Conservation (phyloP, 2,113 vertebrate genomes). For the Campylorhamphus procurvoides region DNA sequence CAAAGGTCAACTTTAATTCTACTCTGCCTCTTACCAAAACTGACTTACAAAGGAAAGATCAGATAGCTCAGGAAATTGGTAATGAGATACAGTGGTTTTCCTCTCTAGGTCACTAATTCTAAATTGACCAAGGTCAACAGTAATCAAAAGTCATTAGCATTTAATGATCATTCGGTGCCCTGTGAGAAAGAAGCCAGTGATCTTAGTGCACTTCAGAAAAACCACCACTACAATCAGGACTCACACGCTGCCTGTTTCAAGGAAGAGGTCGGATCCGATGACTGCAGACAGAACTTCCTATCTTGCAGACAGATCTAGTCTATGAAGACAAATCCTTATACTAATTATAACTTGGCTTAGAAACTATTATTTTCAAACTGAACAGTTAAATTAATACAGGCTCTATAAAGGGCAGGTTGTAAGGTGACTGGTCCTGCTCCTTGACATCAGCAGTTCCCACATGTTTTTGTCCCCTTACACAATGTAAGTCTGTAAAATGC, state of each 20-base stretch:
- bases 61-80: constrained; percentile 66
- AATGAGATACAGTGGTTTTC: constrained; percentile 67
- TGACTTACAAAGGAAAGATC: constrained; percentile 46
- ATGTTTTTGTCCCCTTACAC: background rate
- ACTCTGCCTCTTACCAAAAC: constrained; percentile 36
- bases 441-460: background rate
- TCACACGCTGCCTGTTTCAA: background rate
- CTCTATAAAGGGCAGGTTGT: background rate
- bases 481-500: background rate
- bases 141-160: constrained; percentile 73
- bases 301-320: background rate
- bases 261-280: background rate
- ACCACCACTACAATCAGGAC: constrained; percentile 8
- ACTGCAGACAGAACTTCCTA: background rate
- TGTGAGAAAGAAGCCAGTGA: constrained; percentile 45
- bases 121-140: constrained; percentile 65
- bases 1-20: constrained; percentile 61
- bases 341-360: background rate
- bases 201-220: constrained; percentile 20
- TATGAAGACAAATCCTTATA: background rate
- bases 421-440: background rate
- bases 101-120: constrained; percentile 61
- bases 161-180: constrained; percentile 52
- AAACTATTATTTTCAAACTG: background rate
- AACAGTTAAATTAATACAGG: background rate